Evolutionary conservation across 2,888 invertebrate genomes (phyloP), one percentile per base, ranked within the genome.

Genomic region (Patella ulyssiponensis): DNA sequence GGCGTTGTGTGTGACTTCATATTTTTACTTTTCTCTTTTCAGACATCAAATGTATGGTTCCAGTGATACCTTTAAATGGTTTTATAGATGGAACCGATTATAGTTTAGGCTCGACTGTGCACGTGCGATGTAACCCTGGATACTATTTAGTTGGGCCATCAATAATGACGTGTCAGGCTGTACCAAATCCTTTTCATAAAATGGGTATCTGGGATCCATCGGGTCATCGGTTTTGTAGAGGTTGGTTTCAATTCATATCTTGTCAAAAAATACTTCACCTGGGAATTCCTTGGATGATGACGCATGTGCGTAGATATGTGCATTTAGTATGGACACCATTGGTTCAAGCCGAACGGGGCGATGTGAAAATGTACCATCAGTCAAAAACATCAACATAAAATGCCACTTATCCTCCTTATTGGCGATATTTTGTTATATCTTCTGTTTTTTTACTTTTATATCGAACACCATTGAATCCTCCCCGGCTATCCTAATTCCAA

Each of bases 21-120:
- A 20, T 72, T 23, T 51, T 17, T 27, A 52, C n/a, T 7, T 72
- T n/a, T 73, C 15, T 75, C 15, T 33, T 69, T 69, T 33, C 69
- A 56, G 76, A 71, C 44, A 76, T 54, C n/a, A 71, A 76, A 69
- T 83, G 82, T 54, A 33, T 44, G 15, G 76, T 69, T 9, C 79
- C 81, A 12, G 56, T 69, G 23, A 74, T 81, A 0, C 84, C 84
- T n/a, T 77, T 80, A 33, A 75, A 82, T 52, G 84, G 84, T 33
- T 78, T 71, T 71, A 78, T 84, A 15, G 69, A 70, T 9, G 84
- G 82, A 14, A 73, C 77, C 14, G 79, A 81, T 44, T 78, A 54
- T 58, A 74, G 76, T n/a, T 78, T 82, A 15, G 80, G 79, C 14
- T 74, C 80, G 3, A 80, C 78, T 51, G 77, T 84, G 73, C 81